A percentile compares a stretch with the other conserved stretches of the same genome.
Evolutionary conservation across 2,888 invertebrate species (phyloP).

Genomic region (Neoaliturus tenellus): DNA sequence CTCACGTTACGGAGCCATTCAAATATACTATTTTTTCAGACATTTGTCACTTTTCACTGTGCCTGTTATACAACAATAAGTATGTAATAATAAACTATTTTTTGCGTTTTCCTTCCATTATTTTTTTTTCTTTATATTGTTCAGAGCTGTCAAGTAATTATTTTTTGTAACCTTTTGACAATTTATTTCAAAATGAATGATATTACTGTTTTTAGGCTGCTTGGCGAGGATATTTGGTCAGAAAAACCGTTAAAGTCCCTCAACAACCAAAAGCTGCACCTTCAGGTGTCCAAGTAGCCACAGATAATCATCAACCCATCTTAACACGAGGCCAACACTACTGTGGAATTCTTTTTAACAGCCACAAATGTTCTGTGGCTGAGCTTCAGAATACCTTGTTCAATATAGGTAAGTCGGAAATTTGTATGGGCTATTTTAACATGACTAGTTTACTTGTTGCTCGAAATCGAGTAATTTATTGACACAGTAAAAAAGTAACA

Average conservation of each 20-base stretch:
- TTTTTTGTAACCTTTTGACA: no score
- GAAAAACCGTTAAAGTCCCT: not conserved
- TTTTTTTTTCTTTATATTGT: not conserved
- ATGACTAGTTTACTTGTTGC: no score
- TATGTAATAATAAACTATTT: no score
- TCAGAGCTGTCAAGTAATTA: not conserved
- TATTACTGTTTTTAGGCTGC: slow-evolving; percentile 17
- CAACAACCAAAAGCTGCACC: not conserved
- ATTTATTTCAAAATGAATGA: no score
- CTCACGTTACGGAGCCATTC: no score
- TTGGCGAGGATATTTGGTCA: slow-evolving; percentile 13
- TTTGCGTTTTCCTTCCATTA: not conserved
- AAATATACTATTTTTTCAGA: no score
- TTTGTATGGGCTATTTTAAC: no score
- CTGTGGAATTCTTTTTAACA: not conserved
- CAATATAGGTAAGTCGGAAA: slow-evolving; percentile 14
- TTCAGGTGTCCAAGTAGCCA: not conserved
- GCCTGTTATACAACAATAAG: no score
- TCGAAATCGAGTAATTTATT: no score
- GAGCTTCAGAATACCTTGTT: slow-evolving; percentile 6
- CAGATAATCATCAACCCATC: not conserved
- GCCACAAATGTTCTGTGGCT: not conserved
- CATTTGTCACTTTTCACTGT: no score
- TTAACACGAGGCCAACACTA: not conserved
- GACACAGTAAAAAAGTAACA: no score